phyloP scores from a whole-genome alignment of 2,797 vertebrate genomes.

The Poecile montanus region DNA sequence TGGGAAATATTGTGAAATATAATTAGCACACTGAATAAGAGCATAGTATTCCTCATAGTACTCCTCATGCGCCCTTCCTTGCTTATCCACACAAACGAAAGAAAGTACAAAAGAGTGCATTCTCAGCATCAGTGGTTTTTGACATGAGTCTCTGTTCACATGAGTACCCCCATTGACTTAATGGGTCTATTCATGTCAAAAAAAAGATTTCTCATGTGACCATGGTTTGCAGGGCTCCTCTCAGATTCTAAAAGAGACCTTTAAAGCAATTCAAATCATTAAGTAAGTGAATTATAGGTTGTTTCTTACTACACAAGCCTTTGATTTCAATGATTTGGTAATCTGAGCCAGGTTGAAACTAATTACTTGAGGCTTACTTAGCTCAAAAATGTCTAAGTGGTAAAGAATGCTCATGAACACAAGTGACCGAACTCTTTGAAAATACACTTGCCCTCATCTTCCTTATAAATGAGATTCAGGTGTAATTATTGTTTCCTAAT shows the following conservation, averaged over 20 bases:
- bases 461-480: background rate
- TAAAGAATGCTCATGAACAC: background rate
- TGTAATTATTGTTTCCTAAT: constrained; percentile 19
- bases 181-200: constrained; percentile 15
- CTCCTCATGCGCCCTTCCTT: background rate
- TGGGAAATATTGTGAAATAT: background rate
- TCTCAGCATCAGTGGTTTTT: constrained; percentile 10
- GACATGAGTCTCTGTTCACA: constrained; percentile 14
- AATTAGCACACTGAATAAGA: background rate
- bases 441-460: background rate
- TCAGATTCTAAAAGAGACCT: background rate
- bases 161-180: constrained; percentile 28
- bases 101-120: background rate
- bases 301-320: background rate
- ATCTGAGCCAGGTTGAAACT: constrained; percentile 21
- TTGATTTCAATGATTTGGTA: constrained; percentile 12
- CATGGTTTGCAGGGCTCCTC: background rate
- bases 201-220: constrained; percentile 31
- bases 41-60: background rate
- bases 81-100: background rate
- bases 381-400: background rate
- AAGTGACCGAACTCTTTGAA: background rate
- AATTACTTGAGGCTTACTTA: constrained; percentile 23
- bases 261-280: background rate
- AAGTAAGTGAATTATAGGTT: constrained; percentile 13